Conservation (phyloP, 2,113 vertebrate species). For the Axis porcinus region DNA sequence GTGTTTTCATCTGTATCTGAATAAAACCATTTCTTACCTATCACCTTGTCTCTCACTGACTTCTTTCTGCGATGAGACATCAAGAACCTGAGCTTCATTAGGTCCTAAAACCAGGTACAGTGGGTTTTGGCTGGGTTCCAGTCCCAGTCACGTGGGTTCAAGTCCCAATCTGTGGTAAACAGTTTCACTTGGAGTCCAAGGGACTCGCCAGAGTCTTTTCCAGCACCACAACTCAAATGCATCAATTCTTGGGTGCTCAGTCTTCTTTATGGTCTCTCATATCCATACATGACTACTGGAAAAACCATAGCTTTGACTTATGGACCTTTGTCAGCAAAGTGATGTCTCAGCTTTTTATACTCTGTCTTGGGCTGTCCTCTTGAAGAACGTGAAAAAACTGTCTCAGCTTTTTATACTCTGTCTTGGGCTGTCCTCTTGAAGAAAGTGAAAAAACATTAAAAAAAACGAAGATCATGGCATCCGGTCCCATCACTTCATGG, state of each 20-base stretch:
- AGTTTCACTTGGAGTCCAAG: neutral
- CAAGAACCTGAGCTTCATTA: neutral
- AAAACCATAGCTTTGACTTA: neutral
- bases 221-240: neutral
- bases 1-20: neutral
- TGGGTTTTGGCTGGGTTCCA: neutral
- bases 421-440: neutral
- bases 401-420: neutral
- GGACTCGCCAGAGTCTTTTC: neutral
- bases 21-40: neutral
- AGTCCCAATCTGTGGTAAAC: neutral
- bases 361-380: neutral
- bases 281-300: neutral
- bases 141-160: neutral
- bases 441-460: neutral
- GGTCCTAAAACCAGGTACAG: neutral
- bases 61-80: neutral
- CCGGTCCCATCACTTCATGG: neutral
- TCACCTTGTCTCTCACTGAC: neutral
- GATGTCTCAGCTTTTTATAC: neutral
- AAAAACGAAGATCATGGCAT: neutral
- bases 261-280: neutral
- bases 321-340: neutral
- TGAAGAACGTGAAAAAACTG: neutral
- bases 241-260: neutral